These are phyloP conservation scores for Zosterops pallidus DNA, from an alignment of 2,113 vertebrate species.

Conservation along the genomic window DNA sequence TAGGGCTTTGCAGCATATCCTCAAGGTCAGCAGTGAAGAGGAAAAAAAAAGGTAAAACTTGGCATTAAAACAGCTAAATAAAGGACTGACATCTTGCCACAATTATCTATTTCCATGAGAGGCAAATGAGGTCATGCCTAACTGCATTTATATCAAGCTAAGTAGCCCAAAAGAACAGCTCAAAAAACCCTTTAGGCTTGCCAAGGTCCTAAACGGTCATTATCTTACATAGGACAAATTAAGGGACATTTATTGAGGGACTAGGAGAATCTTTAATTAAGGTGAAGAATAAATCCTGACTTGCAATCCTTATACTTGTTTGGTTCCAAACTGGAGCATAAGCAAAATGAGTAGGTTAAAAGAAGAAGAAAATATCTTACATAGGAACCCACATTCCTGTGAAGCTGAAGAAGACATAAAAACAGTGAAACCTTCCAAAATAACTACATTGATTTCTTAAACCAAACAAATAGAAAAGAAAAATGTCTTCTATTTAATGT, in stretches of 20 bases:
- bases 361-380: not conserved
- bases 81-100: conserved; percentile 13
- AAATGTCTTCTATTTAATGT: conserved; percentile 45
- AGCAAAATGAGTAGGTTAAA: not conserved
- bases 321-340: not conserved
- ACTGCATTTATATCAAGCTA: conserved; percentile 40
- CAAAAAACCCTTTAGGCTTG: conserved; percentile 27
- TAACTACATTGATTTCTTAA: conserved; percentile 29
- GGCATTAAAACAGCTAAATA: not conserved
- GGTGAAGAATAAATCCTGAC: conserved; percentile 26
- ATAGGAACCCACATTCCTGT: not conserved
- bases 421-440: not conserved
- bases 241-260: conserved; percentile 21
- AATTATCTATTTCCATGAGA: conserved; percentile 28
- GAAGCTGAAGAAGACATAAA: not conserved
- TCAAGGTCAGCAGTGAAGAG: conserved; percentile 13
- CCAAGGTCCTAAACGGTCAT: conserved; percentile 41
- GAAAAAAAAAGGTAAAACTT: not conserved
- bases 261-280: conserved; percentile 37
- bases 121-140: conserved; percentile 49
- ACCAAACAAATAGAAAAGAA: conserved; percentile 50
- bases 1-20: not conserved
- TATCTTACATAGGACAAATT: conserved; percentile 50
- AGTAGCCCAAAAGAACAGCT: conserved; percentile 40
- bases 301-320: not conserved